A percentile compares a stretch with the other conserved stretches of the same genome.
phyloP scores from a whole-genome alignment of 2,888 invertebrate species.

The Agrochola macilenta region DNA sequence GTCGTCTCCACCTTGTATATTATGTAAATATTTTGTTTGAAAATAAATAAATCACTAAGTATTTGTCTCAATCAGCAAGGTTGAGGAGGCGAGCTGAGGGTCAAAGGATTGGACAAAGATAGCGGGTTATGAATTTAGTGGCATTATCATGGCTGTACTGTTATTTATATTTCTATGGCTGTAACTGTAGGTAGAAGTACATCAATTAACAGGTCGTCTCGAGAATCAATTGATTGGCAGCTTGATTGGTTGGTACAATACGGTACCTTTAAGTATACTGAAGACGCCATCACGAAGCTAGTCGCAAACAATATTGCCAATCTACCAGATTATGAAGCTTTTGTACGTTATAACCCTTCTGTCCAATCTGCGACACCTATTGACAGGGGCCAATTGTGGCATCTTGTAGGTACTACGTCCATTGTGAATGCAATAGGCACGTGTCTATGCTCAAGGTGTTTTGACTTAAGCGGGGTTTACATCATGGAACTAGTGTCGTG shows the following conservation, averaged over 20 bases:
- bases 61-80: neutral
- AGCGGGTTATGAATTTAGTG: neutral
- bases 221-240: neutral
- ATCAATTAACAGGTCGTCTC: neutral
- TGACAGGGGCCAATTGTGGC: conserved; percentile 7
- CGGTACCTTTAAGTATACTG: neutral
- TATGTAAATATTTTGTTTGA: too few species aligned
- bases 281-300: neutral
- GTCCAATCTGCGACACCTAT: conserved; percentile 32
- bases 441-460: neutral
- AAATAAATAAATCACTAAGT: too few species aligned
- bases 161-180: too few species aligned
- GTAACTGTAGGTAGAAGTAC: neutral
- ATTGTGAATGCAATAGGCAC: neutral
- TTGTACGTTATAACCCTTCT: conserved; percentile 21
- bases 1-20: too few species aligned
- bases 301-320: conserved; percentile 25
- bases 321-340: conserved; percentile 4
- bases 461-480: neutral
- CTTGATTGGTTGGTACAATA: neutral
- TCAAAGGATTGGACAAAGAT: neutral
- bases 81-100: neutral
- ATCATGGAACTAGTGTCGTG: too few species aligned
- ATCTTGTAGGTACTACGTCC: neutral
- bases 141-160: neutral